Percentiles rank a stretch among this genome's conserved stretches.
Conservation (phyloP, 2,113 vertebrate species). For the Heterotis niloticus region DNA sequence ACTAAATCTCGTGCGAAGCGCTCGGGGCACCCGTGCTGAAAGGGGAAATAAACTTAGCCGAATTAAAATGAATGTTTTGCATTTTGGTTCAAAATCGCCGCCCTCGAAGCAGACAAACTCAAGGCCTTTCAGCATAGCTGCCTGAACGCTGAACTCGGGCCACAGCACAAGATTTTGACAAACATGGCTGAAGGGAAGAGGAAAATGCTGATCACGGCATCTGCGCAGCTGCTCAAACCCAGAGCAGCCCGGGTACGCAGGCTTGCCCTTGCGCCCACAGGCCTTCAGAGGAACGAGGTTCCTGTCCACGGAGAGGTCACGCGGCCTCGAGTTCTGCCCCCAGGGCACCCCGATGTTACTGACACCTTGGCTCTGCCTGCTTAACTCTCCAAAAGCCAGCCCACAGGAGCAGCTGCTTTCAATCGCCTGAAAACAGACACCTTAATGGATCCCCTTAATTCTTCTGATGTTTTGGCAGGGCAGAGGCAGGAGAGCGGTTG, state of each 20-base stretch:
- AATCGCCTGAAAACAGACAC: conserved; percentile 44
- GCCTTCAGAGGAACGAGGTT: neutral
- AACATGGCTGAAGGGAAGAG: too few species aligned
- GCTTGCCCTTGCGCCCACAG: conserved; percentile 8
- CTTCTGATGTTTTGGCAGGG: conserved; percentile 28
- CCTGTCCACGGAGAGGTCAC: conserved; percentile 18
- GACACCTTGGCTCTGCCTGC: conserved; percentile 24
- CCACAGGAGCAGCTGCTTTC: conserved; percentile 47
- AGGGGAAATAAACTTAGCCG: too few species aligned
- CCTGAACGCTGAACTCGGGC: neutral
- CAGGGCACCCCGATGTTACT: conserved; percentile 35
- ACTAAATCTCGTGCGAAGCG: too few species aligned
- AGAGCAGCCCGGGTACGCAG: neutral
- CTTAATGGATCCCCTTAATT: conserved; percentile 46
- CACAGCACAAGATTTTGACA: neutral
- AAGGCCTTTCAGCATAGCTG: neutral
- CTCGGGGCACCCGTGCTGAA: too few species aligned
- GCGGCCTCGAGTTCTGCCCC: conserved; percentile 20
- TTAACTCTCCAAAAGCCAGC: conserved; percentile 36
- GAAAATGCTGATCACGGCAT: neutral
- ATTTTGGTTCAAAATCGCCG: neutral
- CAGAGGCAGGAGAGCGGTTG: conserved; percentile 22
- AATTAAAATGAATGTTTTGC: neutral
- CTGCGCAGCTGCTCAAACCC: neutral
- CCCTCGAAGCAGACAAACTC: neutral